Percentiles rank a stretch among this genome's conserved stretches.
phyloP scores from a whole-genome alignment of 2,113 vertebrate species.

The Salvelinus namaycush region DNA sequence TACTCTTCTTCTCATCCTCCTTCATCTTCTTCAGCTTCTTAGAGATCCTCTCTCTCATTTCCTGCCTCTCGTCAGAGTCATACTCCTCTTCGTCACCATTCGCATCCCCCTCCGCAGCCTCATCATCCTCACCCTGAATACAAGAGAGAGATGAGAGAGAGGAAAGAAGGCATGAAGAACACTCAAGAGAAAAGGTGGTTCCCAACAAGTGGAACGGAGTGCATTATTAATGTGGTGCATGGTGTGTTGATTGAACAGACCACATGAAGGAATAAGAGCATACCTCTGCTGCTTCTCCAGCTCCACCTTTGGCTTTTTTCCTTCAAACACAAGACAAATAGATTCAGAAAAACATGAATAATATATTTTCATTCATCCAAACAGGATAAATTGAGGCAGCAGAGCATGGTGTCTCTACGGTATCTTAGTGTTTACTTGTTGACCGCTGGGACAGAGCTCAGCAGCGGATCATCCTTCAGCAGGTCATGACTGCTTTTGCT shows the following conservation, averaged over 20 bases:
- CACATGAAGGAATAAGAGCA: background rate
- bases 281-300: slow-evolving; percentile 54
- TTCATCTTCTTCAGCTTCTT: slow-evolving; percentile 85
- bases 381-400: no score
- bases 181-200: no score
- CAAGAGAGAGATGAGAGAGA: background rate
- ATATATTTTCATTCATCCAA: background rate
- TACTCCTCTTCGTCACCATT: slow-evolving; percentile 61
- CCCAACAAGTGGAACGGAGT: background rate
- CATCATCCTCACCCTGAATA: slow-evolving; percentile 57
- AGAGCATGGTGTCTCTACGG: background rate
- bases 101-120: slow-evolving; percentile 49
- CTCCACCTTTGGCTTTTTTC: slow-evolving; percentile 31
- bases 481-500: slow-evolving; percentile 98
- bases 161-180: no score
- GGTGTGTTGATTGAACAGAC: background rate
- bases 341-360: background rate
- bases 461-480: slow-evolving; percentile 90
- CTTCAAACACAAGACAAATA: slow-evolving; percentile 29
- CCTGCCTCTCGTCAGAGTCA: slow-evolving; percentile 69
- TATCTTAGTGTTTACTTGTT: slow-evolving; percentile 74
- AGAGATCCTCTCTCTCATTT: slow-evolving; percentile 80
- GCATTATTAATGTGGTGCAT: background rate
- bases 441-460: slow-evolving; percentile 91
- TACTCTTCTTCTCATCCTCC: slow-evolving; percentile 51